Evolutionary conservation across 2,113 vertebrate genomes (phyloP), one percentile per base, ranked within the genome.

Genomic region (Heterotis niloticus): DNA sequence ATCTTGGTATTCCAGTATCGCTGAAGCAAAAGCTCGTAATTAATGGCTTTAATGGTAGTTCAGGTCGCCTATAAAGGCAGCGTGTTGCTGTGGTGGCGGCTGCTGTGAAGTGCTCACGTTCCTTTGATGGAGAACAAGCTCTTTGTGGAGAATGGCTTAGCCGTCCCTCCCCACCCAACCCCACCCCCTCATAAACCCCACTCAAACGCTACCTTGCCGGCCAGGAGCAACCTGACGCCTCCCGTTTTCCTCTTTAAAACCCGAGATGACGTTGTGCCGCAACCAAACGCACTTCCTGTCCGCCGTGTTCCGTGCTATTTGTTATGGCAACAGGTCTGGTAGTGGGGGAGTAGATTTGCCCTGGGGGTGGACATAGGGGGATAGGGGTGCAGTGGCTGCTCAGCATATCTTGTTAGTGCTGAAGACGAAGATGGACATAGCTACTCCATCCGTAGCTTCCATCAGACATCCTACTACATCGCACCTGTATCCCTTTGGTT

Each of bases 301-400:
- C 69, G 77, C 82, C 82, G 83, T 88, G 64, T 76, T 78, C 1
- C 80, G 82, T 24, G 7, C 78, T 83, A 83, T 81, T 80, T 54
- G 65, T 89, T 91, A 84, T 88, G 84, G 83, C 85, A 91, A 81
- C 57, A 16, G 18, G 57, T 26, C 12, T 65, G 79, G 20, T 56
- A 28, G 20, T 10, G 64, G 52, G 80, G 34, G 34, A 7, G 78
- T n/a, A n/a, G n/a, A n/a, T 10, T 56, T 56, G 65, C 20, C 72
- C 28, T 64, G 64, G 54, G 16, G 76, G 16, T 78, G 56, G 70
- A 70, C 78, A 74, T 51, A 57, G 74, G 78, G 80, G 82, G n/a
- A n/a, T n/a, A n/a, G n/a, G n/a, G n/a, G n/a, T n/a, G 20, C 17
- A 51, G 28, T 44, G 34, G 66, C 12, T 68, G 28, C 26, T 26